These are phyloP conservation scores for Caenorhabditis angaria DNA, from an alignment of 2,888 invertebrate genomes.

Conservation along the genomic window DNA sequence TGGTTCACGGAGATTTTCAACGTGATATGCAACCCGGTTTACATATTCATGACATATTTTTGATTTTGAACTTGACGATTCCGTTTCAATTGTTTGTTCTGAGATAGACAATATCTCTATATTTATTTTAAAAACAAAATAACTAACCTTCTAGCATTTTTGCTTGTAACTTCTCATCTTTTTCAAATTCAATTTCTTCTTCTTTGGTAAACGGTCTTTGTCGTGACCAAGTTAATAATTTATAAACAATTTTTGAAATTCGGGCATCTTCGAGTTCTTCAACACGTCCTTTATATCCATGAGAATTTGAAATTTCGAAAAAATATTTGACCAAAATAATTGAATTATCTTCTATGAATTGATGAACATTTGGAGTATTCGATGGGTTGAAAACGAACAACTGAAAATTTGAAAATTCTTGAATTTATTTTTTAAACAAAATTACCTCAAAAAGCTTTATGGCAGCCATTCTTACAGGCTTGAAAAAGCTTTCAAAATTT, in stretches of 20 bases:
- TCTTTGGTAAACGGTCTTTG: not conserved
- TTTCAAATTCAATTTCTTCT: conserved; percentile 8
- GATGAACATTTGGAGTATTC: not conserved
- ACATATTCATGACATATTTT: not conserved
- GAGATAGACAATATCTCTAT: not conserved
- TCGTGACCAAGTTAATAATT: conserved; percentile 5
- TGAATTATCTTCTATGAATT: conserved; percentile 16
- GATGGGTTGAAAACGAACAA: conserved; percentile 16
- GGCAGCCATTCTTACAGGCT: not conserved
- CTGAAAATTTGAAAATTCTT: no score
- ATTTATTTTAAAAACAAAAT: not conserved
- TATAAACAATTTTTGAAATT: conserved; percentile 12
- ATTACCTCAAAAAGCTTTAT: not conserved
- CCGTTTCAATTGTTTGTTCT: conserved; percentile 15
- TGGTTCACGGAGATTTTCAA: not conserved
- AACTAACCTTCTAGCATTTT: conserved; percentile 9
- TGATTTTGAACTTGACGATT: not conserved
- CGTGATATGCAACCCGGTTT: not conserved
- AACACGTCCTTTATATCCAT: conserved; percentile 6
- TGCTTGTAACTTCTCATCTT: not conserved
- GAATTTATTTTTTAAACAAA: not conserved
- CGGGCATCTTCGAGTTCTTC: conserved; percentile 15
- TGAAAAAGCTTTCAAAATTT: conserved; percentile 8
- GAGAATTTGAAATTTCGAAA: not conserved
- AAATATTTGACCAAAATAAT: conserved; percentile 15